Conservation (phyloP, 2,113 vertebrate species). For the Cyanoderma ruficeps region DNA sequence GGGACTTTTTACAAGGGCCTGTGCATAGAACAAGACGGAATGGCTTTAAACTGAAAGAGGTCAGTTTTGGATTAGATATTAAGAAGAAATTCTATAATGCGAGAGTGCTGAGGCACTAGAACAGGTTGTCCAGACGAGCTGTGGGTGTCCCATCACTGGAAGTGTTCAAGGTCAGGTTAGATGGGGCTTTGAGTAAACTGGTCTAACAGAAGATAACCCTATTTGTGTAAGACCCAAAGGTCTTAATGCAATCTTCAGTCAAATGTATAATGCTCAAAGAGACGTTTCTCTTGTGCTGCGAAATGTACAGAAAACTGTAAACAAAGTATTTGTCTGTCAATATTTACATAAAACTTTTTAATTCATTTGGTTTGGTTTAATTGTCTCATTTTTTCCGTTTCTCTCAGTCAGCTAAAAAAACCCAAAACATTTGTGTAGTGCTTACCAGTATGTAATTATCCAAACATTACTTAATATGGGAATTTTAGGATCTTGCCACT, state of each 20-base stretch:
- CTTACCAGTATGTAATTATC: not conserved
- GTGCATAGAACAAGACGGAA: not conserved
- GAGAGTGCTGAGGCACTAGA: not conserved
- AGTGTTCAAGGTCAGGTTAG: not conserved
- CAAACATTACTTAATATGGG: not conserved
- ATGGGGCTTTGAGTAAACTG: not conserved
- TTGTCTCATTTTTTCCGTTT: not conserved
- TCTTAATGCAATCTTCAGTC: not conserved
- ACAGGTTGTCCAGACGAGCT: not conserved
- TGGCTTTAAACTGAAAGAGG: not conserved
- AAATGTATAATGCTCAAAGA: not conserved
- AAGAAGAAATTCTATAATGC: not conserved
- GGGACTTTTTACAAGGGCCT: not conserved
- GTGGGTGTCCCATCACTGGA: not conserved
- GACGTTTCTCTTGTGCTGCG: not conserved
- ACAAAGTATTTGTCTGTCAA: not conserved
- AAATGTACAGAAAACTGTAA: not conserved
- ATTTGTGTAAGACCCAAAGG: rapidly evolving
- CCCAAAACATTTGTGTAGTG: not conserved
- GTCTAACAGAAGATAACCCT: not conserved
- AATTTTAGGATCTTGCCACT: not conserved
- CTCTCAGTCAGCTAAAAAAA: not conserved
- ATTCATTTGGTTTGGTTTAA: not conserved
- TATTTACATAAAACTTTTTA: not conserved
- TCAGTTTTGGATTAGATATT: not conserved